Evolutionary conservation across 2,888 invertebrate genomes (phyloP), one percentile per base, ranked within the genome.

Genomic region (Apamea anceps): DNA sequence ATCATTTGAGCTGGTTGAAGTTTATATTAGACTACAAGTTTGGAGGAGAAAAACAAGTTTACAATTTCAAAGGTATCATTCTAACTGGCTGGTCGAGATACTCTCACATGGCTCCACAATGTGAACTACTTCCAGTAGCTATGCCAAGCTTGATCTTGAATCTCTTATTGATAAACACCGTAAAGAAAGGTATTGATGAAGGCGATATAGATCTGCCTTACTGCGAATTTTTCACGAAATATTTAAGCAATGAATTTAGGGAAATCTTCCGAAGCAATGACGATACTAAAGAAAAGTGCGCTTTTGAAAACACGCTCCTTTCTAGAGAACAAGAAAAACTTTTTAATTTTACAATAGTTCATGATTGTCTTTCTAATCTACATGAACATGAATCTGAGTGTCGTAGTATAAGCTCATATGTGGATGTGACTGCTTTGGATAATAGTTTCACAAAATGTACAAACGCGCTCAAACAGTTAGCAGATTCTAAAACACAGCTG

Each of bases 41-140:
- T 66, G 94, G 93, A 0, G 94, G 94, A 0, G 93, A 93, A 70
- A 82, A 57, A 0, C 28, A 85, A 4, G 60, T 87, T 0, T 93
- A 90, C 76, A 87, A 88, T 62, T 98, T 98, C 84, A 96, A 97
- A 92, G 98, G 98, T 0, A 97, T 98, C 0, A 97, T 98, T 79
- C 91, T 98, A 25, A 98, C 98, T 2, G 98, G 98, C 0, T 98
- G 98, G 98, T 98, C 98, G 32, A 96, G 98, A 67, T 98, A 98
- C 86, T 97, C 97, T 88, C 98, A 98, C 89, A 97, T 98, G 90
- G 96, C 97, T 21, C 97, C 97, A 0, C 94, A 97, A 0, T 98
- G 98, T 90, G 98, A 98, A 93, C 91, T 98, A 0, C 91, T 98
- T 0, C 98, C 98, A 0, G 94, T 97, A 0, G 96, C 97, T 0